Evolutionary conservation across 2,797 vertebrate genomes (phyloP), one percentile per base, ranked within the genome.

Genomic region (Acanthurus lineatus): DNA sequence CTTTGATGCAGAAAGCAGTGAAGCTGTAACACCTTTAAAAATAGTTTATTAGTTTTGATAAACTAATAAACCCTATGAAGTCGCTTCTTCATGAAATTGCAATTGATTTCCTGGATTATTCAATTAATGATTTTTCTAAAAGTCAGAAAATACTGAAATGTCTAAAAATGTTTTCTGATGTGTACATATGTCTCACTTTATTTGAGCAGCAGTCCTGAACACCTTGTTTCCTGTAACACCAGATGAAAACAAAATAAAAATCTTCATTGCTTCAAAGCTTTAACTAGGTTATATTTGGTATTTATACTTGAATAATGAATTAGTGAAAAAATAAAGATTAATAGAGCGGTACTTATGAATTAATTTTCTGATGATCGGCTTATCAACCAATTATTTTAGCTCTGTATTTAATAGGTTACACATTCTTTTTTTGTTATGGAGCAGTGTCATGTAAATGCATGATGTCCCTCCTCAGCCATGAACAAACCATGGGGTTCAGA

Each of bases 401-500:
- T 58, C 9, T 38, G n/a, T 9, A 28, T 8, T 56, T 22, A 28
- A 53, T 1, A 20, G 16, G 2, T 28, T 14, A n/a, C 40, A n/a
- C 51, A 11, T 42, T 42, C 2, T 35, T 61, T 77, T 69, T 56
- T 14, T 19, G 10, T 45, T 60, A 28, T 44, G 40, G 54, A 83
- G 5, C 59, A 58, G 35, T 60, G n/a, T 61, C 17, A 71, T 56
- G 35, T 53, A 67, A 75, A 65, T 53, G 9, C 9, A 35, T 22
- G 11, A 77, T 44, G 77, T 63, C 53, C 20, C 12, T 38, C 69
- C 71, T 74, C 20, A 19, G 45, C 69, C 15, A 22, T 63, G 78
- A 59, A 49, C 72, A 61, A 69, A 79, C 79, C 58, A n/a, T 57
- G 64, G 68, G 35, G 62, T 76, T 85, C 69, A 67, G 48, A 83